Conservation (phyloP, 1,140 invertebrate species). For the Platyscapa corneri region DNA sequence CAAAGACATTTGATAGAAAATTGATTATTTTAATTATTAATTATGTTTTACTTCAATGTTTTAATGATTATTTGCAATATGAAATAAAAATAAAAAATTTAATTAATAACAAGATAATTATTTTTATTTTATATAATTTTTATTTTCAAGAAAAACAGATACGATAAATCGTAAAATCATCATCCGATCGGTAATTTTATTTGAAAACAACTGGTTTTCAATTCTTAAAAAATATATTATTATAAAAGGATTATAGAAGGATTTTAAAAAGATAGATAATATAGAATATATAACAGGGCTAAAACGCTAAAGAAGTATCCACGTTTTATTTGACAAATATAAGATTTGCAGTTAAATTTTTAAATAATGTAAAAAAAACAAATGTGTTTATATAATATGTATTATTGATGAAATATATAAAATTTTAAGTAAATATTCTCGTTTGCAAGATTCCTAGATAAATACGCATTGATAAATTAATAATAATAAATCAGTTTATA, state of each 20-base stretch:
- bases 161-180: background rate
- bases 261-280: background rate
- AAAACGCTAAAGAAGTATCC: background rate
- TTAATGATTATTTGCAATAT: background rate
- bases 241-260: too few relatives aligned
- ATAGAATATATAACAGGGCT: background rate
- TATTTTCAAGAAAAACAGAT: too few relatives aligned
- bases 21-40: background rate
- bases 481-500: background rate
- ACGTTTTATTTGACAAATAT: background rate
- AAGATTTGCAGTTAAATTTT: background rate
- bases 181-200: too few relatives aligned
- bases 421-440: background rate
- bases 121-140: too few relatives aligned
- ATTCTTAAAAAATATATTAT: too few relatives aligned
- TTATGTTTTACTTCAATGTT: background rate
- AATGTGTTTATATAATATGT: too few relatives aligned
- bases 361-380: too few relatives aligned
- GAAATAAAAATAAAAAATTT: background rate
- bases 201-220: too few relatives aligned
- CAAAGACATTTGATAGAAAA: background rate
- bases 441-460: background rate
- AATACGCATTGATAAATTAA: background rate
- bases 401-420: background rate
- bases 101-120: background rate